Base-by-base conservation (phyloP, 2,113 vertebrate species). In the Geococcyx californianus region DNA sequence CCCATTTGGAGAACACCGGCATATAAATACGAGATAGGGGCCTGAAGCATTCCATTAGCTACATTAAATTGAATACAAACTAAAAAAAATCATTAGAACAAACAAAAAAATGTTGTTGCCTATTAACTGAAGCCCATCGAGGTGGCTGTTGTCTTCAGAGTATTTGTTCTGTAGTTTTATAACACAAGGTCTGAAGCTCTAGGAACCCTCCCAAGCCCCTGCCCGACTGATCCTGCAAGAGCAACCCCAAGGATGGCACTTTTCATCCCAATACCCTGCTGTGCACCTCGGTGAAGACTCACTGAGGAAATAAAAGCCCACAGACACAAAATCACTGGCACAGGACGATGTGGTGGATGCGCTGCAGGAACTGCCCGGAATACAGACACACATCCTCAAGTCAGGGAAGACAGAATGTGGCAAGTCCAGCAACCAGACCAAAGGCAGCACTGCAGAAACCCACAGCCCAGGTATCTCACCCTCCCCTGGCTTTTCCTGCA, bases 371-470 rank as follows among this genome's bases (percentile, higher is more conserved):
- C 2, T 3, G 19, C 59, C 36, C 28, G 5, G 36, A 20, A 38
- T 1, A 42, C 1, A 29, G 19, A 44, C 55, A 45, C 33, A 3
- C 3, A 13, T 17, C 33, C 28, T 8, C 33, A 10, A 28, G 56
- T 4, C n/a, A 16, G n/a, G 38, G 34, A 1, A 28, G 52, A 24
- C 13, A 26, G 19, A 59, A 45, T 0, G 4, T 8, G 8, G 23
- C 25, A 18, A 36, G 38, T 7, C 13, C 15, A 33, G 7, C 1
- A 9, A 45, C 11, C 0, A 16, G 44, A 25, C 10, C 33, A 21
- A 19, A 55, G n/a, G 21, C 20, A 45, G 54, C 40, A 25, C 11
- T 20, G 13, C 69, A 69, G 29, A 14, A 81, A 18, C 10, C 31
- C 49, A 21, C 1, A n/a, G 49, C 38, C 33, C 60, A 3, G 9